Conservation (phyloP, 1,140 invertebrate genomes). For the Amyelois transitella region DNA sequence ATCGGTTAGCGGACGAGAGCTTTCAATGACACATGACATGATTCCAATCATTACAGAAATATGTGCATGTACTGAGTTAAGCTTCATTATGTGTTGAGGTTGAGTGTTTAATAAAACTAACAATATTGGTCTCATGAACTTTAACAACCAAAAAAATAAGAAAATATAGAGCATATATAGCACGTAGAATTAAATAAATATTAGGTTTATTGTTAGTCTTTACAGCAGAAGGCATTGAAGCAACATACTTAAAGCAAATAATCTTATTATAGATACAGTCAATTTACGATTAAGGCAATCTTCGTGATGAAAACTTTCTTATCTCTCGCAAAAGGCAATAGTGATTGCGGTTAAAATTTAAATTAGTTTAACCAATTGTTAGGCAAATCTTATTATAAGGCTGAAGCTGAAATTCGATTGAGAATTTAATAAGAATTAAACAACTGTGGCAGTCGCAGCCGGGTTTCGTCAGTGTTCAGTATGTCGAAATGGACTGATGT, state of each 20-base stretch:
- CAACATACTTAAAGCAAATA: too few species aligned
- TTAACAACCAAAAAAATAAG: too few species aligned
- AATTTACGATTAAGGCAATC: too few species aligned
- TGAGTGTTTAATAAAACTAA: too few species aligned
- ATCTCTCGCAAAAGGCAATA: neutral
- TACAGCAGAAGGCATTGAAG: too few species aligned
- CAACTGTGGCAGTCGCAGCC: neutral
- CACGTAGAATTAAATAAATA: too few species aligned
- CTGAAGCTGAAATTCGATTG: neutral
- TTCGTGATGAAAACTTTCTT: neutral
- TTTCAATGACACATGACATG: neutral
- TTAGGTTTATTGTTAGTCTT: too few species aligned
- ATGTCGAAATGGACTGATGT: slow-evolving; percentile 13
- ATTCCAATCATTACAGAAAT: neutral
- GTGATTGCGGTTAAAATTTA: neutral
- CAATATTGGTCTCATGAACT: too few species aligned
- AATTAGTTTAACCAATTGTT: neutral
- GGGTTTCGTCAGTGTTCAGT: slow-evolving; percentile 10
- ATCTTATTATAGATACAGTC: too few species aligned
- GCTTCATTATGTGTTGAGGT: too few species aligned
- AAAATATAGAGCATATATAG: too few species aligned
- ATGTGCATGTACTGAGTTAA: too few species aligned
- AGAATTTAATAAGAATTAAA: neutral
- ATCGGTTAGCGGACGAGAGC: neutral
- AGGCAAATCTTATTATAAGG: neutral